Evolutionary conservation across 37 sponge, comb jelly and placozoan genomes (phyloP).

Genomic region (Cliona cf. orientalis): DNA sequence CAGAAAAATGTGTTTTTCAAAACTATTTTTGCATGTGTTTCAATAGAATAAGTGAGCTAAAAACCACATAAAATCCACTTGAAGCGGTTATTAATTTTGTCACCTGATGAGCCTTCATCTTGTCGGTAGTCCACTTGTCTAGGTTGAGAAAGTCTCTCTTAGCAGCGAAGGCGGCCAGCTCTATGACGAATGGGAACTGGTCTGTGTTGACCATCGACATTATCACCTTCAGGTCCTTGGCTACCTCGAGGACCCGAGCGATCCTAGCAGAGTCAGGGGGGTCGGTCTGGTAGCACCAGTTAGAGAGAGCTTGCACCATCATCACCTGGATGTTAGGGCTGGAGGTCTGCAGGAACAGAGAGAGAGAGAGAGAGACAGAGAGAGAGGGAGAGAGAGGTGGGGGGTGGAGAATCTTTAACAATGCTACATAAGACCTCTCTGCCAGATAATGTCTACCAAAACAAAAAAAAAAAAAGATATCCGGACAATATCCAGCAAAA

Average conservation of each 20-base stretch:
- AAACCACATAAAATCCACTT: no score
- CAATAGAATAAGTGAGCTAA: no score
- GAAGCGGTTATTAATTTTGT: neutral
- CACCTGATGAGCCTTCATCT: slow-evolving; percentile 86
- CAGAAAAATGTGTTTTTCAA: no score
- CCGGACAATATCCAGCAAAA: no score
- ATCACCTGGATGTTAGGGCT: slow-evolving; percentile 46
- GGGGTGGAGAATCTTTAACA: neutral
- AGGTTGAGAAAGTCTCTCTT: slow-evolving; percentile 94
- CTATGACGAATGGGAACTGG: slow-evolving; percentile 93
- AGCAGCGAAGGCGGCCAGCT: slow-evolving; percentile 92
- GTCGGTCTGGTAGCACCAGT: slow-evolving; percentile 89
- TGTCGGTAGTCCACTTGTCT: slow-evolving; percentile 96
- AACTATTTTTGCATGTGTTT: no score
- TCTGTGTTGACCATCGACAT: slow-evolving; percentile 58
- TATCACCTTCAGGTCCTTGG: slow-evolving; percentile 90
- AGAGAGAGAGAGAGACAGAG: neutral
- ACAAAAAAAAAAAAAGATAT: no score
- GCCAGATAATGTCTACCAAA: no score
- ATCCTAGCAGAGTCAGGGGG: slow-evolving; percentile 84
- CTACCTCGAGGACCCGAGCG: slow-evolving; percentile 88
- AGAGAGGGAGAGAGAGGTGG: neutral
- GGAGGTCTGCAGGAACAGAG: slow-evolving; percentile 27
- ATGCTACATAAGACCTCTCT: neutral
- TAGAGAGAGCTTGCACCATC: slow-evolving; percentile 85